Evolutionary conservation across 2,113 vertebrate species (phyloP), one percentile per base, ranked within the genome.

Genomic region (Melanotaenia duboulayi): DNA sequence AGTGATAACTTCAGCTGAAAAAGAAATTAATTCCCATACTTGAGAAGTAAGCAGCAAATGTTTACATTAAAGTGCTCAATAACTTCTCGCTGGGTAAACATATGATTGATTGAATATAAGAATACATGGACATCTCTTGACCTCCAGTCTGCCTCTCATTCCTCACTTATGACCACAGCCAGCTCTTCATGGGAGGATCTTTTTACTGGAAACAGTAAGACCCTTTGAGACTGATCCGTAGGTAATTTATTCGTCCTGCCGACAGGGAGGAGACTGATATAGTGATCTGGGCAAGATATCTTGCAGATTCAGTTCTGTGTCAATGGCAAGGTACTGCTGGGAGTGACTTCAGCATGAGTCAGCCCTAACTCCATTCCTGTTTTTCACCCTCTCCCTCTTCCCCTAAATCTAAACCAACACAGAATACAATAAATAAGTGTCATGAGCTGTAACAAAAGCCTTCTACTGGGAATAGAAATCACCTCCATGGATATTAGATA

Each of bases 191-290:
- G 80, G 84, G 90, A 85, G 78, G 60, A 59, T 78, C 63, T 77
- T 81, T 78, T 83, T 76, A 65, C 78, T 85, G 80, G 84, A 82
- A 90, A 78, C 55, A 52, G 55, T 39, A 70, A 71, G 76, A 66
- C 62, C 80, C 78, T 86, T 55, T 63, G 82, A 87, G 82, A 80
- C 46, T 68, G 76, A 89, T 84, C 52, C 54, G 7, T 52, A 24
- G 62, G 68, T 87, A 80, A 90, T 92, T 83, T 88, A 90, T 89
- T 85, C 86, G 78, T 80, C 66, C 74, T 74, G 87, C 58, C 57
- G 16, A 74, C 76, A 80, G 78, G 82, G 83, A 83, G 84, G 83
- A 85, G 89, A 42, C 78, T 82, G 81, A 87, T 82, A 82, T 81
- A 85, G 64, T 71, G 78, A 75, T 82, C 76, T 77, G 82, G 73